phyloP scores from a whole-genome alignment of 2,888 invertebrate genomes.

The Elegia similella region DNA sequence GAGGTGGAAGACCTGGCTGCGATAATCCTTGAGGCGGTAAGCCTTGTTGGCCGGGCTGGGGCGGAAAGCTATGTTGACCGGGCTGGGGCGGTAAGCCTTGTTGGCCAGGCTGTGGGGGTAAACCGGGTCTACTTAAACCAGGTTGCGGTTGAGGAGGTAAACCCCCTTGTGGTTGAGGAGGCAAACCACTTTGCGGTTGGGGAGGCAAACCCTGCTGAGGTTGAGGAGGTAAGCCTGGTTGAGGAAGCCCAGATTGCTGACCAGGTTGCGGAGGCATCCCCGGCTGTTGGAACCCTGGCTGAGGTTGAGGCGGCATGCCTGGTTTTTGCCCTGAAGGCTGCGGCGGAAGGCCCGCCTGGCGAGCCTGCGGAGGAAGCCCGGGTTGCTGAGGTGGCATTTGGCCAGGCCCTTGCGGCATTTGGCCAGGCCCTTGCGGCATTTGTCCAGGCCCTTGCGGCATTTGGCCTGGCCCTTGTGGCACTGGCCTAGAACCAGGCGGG shows the following conservation, averaged over 20 bases:
- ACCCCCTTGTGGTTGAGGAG: constrained; percentile 27
- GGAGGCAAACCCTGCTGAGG: constrained; percentile 30
- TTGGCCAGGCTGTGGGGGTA: constrained; percentile 28
- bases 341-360: constrained; percentile 23
- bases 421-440: no score
- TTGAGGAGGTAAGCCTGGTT: constrained; percentile 27
- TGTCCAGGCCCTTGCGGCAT: constrained; percentile 33
- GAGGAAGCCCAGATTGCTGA: constrained; percentile 25
- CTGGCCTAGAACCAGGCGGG: constrained; percentile 30
- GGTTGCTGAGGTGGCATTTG: constrained; percentile 35
- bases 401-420: no score
- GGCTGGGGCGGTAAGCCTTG: constrained; percentile 35
- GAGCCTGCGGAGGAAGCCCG: constrained; percentile 29
- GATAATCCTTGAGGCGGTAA: constrained; percentile 16
- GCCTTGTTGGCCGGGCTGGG: constrained; percentile 28
- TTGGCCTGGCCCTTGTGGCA: constrained; percentile 30
- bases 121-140: constrained; percentile 28
- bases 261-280: constrained; percentile 26
- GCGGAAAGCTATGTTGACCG: constrained; percentile 29
- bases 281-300: constrained; percentile 27
- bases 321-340: constrained; percentile 21
- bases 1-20: constrained; percentile 30
- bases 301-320: constrained; percentile 23
- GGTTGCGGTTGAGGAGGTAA: constrained; percentile 38
- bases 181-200: constrained; percentile 28